Evolutionary conservation across 2,113 vertebrate species (phyloP).

Genomic region (Dryoscopus gambensis): DNA sequence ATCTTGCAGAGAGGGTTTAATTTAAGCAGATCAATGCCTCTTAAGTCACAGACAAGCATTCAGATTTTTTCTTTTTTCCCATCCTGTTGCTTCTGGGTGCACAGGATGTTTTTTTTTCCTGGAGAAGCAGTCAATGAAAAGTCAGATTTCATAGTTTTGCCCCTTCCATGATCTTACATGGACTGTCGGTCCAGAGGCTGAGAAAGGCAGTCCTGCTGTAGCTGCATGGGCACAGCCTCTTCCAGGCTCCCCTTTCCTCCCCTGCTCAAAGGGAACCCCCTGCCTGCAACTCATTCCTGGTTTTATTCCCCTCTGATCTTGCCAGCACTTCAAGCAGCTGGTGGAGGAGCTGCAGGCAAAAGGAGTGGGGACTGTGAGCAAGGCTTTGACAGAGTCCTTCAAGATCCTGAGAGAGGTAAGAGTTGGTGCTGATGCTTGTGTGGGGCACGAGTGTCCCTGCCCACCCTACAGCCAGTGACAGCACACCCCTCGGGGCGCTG

Average conservation of each 20-base stretch:
- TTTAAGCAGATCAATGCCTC: background rate
- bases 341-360: conserved; percentile 87
- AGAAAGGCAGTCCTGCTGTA: background rate
- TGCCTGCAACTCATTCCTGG: background rate
- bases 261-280: background rate
- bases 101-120: background rate
- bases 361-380: conserved; percentile 88
- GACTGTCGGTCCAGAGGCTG: background rate
- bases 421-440: background rate
- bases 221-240: background rate
- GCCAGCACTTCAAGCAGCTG: conserved; percentile 92
- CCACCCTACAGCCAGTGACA: background rate
- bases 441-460: background rate
- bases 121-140: background rate
- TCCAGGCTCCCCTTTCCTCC: background rate
- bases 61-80: fast-evolving
- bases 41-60: background rate
- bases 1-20: background rate
- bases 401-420: conserved; percentile 88
- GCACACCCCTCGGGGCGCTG: background rate
- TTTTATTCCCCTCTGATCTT: background rate
- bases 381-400: conserved; percentile 90
- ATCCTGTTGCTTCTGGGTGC: background rate
- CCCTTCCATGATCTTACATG: background rate
- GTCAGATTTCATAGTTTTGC: background rate